phyloP scores from a whole-genome alignment of 2,113 vertebrate genomes.

The Silurus asotus region DNA sequence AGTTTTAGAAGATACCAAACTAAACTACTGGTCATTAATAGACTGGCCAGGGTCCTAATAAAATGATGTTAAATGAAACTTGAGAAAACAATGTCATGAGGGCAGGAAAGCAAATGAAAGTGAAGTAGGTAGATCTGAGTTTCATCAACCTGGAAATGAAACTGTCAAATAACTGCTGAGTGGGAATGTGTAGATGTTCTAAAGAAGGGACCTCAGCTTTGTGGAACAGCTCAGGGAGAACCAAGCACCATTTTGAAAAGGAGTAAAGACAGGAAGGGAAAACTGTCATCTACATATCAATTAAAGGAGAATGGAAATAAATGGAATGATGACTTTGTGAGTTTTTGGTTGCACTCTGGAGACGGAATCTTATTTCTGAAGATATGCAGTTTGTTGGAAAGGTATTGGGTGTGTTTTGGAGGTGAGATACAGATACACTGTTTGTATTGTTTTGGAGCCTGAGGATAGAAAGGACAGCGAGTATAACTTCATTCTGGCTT shows the following conservation, averaged over 20 bases:
- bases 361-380: background rate
- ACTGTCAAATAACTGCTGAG: background rate
- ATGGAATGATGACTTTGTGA: background rate
- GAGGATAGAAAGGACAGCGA: background rate
- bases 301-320: too few relatives aligned
- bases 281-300: too few relatives aligned
- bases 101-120: background rate
- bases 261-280: background rate
- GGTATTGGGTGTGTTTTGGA: background rate
- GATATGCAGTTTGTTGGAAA: background rate
- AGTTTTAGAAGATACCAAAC: background rate
- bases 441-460: background rate
- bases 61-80: background rate
- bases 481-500: background rate
- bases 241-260: too few relatives aligned
- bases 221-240: background rate
- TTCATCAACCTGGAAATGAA: background rate
- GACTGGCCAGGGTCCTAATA: background rate
- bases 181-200: background rate
- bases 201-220: background rate
- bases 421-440: background rate
- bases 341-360: background rate
- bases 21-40: background rate
- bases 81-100: background rate
- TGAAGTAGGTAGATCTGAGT: background rate